Conservation (phyloP, 2,113 vertebrate genomes). For the Rafetus swinhoei region DNA sequence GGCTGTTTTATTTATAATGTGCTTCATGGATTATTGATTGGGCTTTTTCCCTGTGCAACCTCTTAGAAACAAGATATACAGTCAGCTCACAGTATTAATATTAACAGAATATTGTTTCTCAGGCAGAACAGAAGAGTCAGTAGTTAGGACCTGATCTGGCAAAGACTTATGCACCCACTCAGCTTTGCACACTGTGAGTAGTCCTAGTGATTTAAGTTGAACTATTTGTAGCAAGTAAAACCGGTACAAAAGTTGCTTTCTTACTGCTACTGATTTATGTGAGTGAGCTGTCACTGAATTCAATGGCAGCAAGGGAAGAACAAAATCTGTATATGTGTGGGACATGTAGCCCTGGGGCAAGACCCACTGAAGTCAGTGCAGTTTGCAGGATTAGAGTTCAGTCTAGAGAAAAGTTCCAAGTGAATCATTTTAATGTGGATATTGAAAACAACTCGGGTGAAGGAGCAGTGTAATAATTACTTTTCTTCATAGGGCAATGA, state of each 20-base stretch:
- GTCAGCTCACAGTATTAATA: not conserved
- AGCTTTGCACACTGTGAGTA: not conserved
- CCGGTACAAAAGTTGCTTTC: not conserved
- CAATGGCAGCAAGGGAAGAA: not conserved
- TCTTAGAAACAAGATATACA: too few species aligned
- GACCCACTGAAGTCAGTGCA: not conserved
- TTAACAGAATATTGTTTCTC: not conserved
- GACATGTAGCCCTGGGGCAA: not conserved
- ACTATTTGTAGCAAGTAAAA: not conserved
- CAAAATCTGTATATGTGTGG: not conserved
- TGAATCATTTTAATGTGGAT: fast-evolving
- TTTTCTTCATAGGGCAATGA: not conserved
- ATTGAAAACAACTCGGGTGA: fast-evolving
- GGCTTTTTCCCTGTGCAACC: not conserved
- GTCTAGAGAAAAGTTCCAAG: fast-evolving
- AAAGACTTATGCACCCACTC: not conserved
- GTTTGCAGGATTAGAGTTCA: not conserved
- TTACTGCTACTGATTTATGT: not conserved
- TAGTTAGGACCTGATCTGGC: not conserved
- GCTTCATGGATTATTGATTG: not conserved
- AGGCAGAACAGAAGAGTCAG: not conserved
- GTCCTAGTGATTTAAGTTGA: not conserved
- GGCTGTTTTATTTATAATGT: not conserved
- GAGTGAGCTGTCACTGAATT: not conserved
- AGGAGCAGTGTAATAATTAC: fast-evolving